Evolutionary conservation across 2,888 invertebrate species (phyloP), one percentile per base, ranked within the genome.

Genomic region (Polyploca ridens): DNA sequence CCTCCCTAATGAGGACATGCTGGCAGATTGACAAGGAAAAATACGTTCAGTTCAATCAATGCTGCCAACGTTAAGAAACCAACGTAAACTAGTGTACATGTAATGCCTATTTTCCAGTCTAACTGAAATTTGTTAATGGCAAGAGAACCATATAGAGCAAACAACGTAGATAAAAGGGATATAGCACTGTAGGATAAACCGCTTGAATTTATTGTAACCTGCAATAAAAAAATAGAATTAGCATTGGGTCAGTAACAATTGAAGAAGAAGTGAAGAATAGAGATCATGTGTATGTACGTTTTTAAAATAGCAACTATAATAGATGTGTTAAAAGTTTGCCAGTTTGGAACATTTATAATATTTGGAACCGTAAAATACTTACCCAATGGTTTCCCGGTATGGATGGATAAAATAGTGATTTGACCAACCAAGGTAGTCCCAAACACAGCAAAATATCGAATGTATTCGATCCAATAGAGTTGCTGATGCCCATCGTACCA

Each of bases 401-500:
- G 57, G 94, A 91, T 0, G 96, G 96, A 72, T 96, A 94, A 69
- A 96, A 95, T 7, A 95, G 83, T 0, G 96, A 93, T 81, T 97
- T 97, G 27, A 97, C 93, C 41, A 97, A 90, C 97, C 97, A 97
- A 0, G 97, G 97, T 16, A 97, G 83, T 1, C 97, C 97, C 68
- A 97, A 91, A 74, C 97, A 97, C 1, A 97, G 91, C 6, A 97
- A 88, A 44, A 97, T 96, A 82, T 97, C 97, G 80, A 97, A 97
- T 0, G 97, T 97, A 82, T 97, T 97, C 1, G 97, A 97, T 19
- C 97, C 97, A 61, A 97, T 96, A 1, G 97, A 96, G 87, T 97
- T 97, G 82, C 97, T 97, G 65, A 97, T 95, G 0, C 97, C 97
- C 97, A 97, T 97, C 16, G 95, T 95, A 10, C 96, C 97, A 77